A percentile compares a stretch with the other conserved stretches of the same genome.
Conservation (phyloP, 1,140 invertebrate genomes). For the Drosophila bifasciata region DNA sequence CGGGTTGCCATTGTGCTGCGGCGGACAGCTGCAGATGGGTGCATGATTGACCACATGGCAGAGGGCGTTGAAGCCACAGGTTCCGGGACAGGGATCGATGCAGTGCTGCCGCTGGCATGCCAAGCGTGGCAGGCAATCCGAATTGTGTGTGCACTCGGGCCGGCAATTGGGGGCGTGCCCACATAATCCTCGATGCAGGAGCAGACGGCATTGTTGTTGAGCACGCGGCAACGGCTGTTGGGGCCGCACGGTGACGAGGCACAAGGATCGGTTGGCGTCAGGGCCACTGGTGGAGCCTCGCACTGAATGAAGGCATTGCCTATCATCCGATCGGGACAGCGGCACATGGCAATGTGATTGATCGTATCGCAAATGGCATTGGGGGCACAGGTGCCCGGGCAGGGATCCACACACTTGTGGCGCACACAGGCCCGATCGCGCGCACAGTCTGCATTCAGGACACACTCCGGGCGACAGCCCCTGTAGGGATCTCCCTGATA, state of each 20-base stretch:
- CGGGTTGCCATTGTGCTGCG: constrained; percentile 92
- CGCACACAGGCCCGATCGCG: constrained; percentile 87
- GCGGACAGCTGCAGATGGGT: constrained; percentile 91
- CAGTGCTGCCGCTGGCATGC: constrained; percentile 91
- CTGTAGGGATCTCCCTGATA: constrained; percentile 86
- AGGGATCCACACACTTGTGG: constrained; percentile 88
- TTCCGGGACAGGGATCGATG: constrained; percentile 88
- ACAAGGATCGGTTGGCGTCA: constrained; percentile 85
- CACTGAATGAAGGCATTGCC: constrained; percentile 82
- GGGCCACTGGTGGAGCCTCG: constrained; percentile 64
- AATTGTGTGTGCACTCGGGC: constrained; percentile 92
- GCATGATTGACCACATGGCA: constrained; percentile 93
- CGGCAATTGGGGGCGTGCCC: constrained; percentile 91
- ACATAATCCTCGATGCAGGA: constrained; percentile 86
- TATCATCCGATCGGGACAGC: constrained; percentile 85
- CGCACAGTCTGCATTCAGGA: constrained; percentile 85
- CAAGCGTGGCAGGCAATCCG: constrained; percentile 91
- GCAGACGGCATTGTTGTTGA: constrained; percentile 86
- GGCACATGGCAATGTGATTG: constrained; percentile 88
- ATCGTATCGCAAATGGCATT: constrained; percentile 88
- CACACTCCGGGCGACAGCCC: constrained; percentile 78
- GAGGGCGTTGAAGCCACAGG: constrained; percentile 90
- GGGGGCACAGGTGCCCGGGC: constrained; percentile 88
- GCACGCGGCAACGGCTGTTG: constrained; percentile 85
- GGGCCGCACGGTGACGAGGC: constrained; percentile 87